phyloP scores from a whole-genome alignment of 2,113 vertebrate genomes.

The Muscicapa adusta region DNA sequence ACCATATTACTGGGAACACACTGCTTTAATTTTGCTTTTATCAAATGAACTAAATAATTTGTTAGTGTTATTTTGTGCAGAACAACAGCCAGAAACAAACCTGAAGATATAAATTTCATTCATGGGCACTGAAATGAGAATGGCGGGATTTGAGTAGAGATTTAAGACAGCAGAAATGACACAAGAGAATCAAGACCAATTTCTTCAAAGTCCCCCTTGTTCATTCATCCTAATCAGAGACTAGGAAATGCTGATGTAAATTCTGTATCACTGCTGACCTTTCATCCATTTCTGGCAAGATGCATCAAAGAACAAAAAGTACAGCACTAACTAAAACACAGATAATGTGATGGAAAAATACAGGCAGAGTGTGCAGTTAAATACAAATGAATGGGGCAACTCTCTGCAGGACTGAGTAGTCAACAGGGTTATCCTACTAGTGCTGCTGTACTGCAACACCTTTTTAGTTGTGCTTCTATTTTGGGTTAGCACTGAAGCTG shows the following conservation, averaged over 20 bases:
- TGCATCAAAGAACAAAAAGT: not conserved
- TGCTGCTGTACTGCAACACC: not conserved
- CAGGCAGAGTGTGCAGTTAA: not conserved
- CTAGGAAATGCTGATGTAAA: not conserved
- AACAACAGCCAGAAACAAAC: not conserved
- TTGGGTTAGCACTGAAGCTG: not conserved
- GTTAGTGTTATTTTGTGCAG: not conserved
- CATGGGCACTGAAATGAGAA: not conserved
- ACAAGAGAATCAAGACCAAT: not conserved
- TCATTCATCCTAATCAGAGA: not conserved
- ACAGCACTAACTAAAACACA: not conserved
- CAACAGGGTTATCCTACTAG: not conserved
- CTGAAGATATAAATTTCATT: not conserved
- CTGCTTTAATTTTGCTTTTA: not conserved
- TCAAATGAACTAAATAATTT: not conserved
- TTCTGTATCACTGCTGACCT: not conserved
- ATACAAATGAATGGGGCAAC: not conserved
- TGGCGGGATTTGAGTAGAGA: not conserved
- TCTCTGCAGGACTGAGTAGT: not conserved
- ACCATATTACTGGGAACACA: not conserved
- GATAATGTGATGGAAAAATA: not conserved
- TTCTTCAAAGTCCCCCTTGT: not conserved
- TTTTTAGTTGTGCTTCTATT: accelerated
- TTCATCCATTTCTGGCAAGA: not conserved
- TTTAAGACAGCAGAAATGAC: not conserved